Evolutionary conservation across 2,113 vertebrate species (phyloP), one percentile per base, ranked within the genome.

Genomic region (Rhodinocichla rosea): DNA sequence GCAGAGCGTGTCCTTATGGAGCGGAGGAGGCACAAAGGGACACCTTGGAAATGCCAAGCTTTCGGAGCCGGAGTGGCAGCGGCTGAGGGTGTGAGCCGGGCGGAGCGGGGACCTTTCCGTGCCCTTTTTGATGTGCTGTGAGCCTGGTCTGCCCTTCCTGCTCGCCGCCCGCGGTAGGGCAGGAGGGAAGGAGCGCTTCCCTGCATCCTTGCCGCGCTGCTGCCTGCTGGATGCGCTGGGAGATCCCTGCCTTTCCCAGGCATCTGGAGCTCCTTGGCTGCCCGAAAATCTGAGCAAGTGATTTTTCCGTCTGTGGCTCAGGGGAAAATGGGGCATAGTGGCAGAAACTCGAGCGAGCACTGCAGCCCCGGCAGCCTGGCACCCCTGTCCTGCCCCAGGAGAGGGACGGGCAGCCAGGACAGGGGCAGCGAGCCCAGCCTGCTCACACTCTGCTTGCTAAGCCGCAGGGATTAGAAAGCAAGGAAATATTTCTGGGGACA

Each of bases 131-230:
- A 6, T 6, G 40, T 2, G 45, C 52, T 30, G 6, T 9, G 30
- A 81, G 16, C 35, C 33, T 28, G 16, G 23, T 3, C 13, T 49
- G n/a, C 15, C 13, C 37, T n/a, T 35, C 0, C 1, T 5, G 50
- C 52, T 35, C 3, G 0, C 33, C 55, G 35, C 19, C 28, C 53
- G 0, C n/a, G n/a, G n/a, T n/a, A n/a, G 17, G 23, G 11, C 3
- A 1, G 70, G 19, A 63, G 18, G 69, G 19, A 63, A 14, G 22
- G 55, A 65, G 4, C 2, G 27, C 50, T 39, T 3, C 42, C 53
- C 87, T 6, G 45, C 83, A 86, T 87, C 81, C 59, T 4, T 19
- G 35, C 23, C 0, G 1, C 2, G 15, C 57, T 45, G 55, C 62
- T 45, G 68, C 44, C 57, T 19, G 49, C 10, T 1, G 30, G 27